Evolutionary conservation across 2,113 vertebrate species (phyloP).

Genomic region (Cairina moschata): DNA sequence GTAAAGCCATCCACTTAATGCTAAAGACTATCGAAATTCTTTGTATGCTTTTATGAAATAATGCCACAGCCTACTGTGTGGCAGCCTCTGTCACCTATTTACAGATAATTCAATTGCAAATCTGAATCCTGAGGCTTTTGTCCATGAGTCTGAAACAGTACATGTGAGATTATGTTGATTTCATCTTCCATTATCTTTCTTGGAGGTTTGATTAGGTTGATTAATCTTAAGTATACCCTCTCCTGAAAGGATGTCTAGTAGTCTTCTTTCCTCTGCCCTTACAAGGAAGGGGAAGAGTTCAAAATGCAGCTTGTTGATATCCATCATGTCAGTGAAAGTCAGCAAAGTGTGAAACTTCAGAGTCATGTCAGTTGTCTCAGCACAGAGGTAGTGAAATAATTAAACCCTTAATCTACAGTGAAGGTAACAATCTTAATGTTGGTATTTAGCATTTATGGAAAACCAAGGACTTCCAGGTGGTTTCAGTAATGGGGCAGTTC

Average conservation of each 20-base stretch:
- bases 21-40: background rate
- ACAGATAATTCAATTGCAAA: background rate
- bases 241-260: background rate
- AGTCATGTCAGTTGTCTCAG: background rate
- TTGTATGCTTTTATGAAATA: background rate
- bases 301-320: background rate
- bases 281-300: background rate
- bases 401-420: background rate
- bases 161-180: background rate
- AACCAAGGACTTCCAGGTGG: background rate
- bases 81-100: background rate
- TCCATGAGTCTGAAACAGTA: background rate
- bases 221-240: background rate
- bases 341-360: background rate
- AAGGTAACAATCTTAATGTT: background rate
- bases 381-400: background rate
- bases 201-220: background rate
- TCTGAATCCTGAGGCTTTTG: background rate
- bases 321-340: background rate
- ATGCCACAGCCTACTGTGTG: background rate
- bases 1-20: background rate
- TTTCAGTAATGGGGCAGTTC: background rate
- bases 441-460: background rate
- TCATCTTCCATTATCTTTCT: background rate
- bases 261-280: background rate